Conservation (phyloP, 2,797 vertebrate species). For the Aratinga solstitialis region DNA sequence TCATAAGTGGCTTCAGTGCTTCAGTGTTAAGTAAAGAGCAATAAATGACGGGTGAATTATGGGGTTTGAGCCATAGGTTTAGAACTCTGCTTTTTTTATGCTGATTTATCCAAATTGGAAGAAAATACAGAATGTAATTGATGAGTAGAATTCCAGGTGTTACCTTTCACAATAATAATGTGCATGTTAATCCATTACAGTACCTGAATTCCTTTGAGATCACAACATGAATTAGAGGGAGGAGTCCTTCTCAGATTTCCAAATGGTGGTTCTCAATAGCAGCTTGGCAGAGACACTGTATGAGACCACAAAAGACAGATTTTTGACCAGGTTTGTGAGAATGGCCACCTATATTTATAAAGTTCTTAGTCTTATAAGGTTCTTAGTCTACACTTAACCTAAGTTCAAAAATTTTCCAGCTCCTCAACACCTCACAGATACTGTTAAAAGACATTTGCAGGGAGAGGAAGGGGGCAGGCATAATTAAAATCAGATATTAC, state of each 20-base stretch:
- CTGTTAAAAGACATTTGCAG: background rate
- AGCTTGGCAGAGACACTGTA: background rate
- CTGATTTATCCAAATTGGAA: background rate
- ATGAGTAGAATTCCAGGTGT: background rate
- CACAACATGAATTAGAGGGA: background rate
- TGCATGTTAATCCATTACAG: accelerated
- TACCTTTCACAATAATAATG: background rate
- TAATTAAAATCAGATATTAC: background rate
- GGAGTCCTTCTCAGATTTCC: background rate
- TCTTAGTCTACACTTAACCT: background rate
- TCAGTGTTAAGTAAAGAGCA: background rate
- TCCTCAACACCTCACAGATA: background rate
- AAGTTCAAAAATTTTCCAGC: background rate
- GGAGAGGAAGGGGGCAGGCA: background rate
- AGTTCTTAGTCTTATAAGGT: background rate
- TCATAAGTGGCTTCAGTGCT: background rate
- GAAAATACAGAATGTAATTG: background rate
- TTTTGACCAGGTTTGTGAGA: background rate
- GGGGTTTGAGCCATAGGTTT: background rate
- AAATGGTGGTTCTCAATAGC: background rate
- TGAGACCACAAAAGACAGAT: background rate
- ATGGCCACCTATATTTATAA: background rate
- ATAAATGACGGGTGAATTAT: background rate
- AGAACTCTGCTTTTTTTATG: background rate
- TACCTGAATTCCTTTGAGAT: background rate